phyloP scores from a whole-genome alignment of 2,888 invertebrate genomes.

The Ophioninae sp. region DNA sequence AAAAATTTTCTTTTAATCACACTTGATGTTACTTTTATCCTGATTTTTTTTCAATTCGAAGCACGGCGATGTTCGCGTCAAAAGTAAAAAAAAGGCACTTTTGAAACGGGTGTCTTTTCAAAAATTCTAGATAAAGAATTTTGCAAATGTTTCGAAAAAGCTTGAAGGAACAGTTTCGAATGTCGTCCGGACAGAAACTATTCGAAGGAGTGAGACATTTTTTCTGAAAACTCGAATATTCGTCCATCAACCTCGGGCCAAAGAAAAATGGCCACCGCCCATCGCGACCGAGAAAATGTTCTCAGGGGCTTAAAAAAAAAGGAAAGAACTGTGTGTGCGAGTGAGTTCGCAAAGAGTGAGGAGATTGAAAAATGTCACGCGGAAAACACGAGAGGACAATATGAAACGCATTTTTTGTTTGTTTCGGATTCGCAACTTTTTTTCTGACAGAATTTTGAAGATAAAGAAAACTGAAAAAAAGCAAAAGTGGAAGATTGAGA shows the following conservation, averaged over 20 bases:
- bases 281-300: neutral
- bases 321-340: neutral
- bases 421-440: slow-evolving; percentile 27
- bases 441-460: slow-evolving; percentile 37
- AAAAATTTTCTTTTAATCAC: neutral
- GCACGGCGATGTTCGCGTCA: neutral
- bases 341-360: slow-evolving; percentile 15
- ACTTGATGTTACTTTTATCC: neutral
- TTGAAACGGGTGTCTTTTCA: neutral
- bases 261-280: neutral
- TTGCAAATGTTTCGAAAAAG: too few species aligned
- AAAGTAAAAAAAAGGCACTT: neutral
- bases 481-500: neutral
- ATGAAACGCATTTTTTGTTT: slow-evolving; percentile 53
- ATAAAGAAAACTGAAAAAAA: neutral
- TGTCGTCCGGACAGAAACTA: neutral
- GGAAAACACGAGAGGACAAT: slow-evolving; percentile 3
- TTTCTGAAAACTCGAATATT: neutral
- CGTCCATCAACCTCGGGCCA: neutral
- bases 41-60: neutral
- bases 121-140: neutral
- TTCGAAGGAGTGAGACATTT: neutral
- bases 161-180: neutral
- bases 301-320: neutral
- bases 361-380: neutral